Base-by-base conservation (phyloP, 2,888 invertebrate species). In the Brachyptera putata region DNA sequence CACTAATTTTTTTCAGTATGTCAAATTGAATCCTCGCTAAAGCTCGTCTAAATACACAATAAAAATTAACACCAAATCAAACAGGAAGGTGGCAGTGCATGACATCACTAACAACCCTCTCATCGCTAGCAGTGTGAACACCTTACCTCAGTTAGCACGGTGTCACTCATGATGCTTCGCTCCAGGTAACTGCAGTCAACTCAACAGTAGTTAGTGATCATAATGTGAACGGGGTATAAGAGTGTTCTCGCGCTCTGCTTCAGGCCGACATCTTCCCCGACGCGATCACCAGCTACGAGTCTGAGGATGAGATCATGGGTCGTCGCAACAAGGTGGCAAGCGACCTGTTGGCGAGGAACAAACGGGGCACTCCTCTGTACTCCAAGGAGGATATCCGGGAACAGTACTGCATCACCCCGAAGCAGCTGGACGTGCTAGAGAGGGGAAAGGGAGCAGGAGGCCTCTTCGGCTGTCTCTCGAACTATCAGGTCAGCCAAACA, bases 351-450 rank as follows among this genome's bases (percentile, higher is more conserved):
- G 66, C 66, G 50, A 61, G 68, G 24, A 67, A 66, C 62, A 68
- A 68, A 66, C 72, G 78, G 22, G 75, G 76, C 36, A 80, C 80
- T 4, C 78, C 80, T 55, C 75, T 88, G 70, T 94, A 94, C 79
- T 92, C 92, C 63, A 89, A 92, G 72, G 82, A 90, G 78, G 91
- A 91, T 78, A 93, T 95, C 75, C 84, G 91, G 68, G 94, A 95
- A 73, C 94, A 94, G 77, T 95, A 95, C 79, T 95, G 94, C 79
- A 91, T 95, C 78, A 93, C 88, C 73, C 90, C 89, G 77, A 86
- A 92, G 72, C 92, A 93, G 75, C 78, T 94, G 74, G 89, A 89
- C 72, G 84, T 87, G 69, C 82, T 93, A 70, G 91, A 92, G 70
- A 78, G 77, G 65, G 72, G 79, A 62, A 75, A 78, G 69, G 72